Evolutionary conservation across 2,113 vertebrate species (phyloP), one percentile per base, ranked within the genome.

Genomic region (Salvator merianae): DNA sequence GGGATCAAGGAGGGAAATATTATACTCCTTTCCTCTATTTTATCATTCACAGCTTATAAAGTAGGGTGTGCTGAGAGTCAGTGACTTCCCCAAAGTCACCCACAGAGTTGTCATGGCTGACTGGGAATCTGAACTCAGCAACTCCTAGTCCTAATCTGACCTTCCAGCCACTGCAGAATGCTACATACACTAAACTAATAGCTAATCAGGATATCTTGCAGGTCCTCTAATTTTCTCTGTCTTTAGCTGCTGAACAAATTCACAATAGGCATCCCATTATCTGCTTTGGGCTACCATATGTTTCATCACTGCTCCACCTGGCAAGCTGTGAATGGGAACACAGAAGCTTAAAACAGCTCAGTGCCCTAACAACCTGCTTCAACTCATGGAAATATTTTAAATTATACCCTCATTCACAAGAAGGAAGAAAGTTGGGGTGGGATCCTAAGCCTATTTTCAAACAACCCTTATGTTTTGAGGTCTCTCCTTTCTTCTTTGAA

Each of bases 391-490:
- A 86, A 86, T 73, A 26, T 81, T 83, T 0, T 5, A 90, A 95
- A 95, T 94, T 84, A 95, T 70, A 94, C 91, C 81, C 94, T 85
- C 84, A 85, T 71, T 93, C 1, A 0, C 24, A 50, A 65, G 71
- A 70, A n/a, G 36, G 36, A 77, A 65, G 18, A 38, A 69, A 73
- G 69, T 79, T 79, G 53, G 59, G 32, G 43, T 81, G 86, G 93
- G 91, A 93, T 91, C 86, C 91, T 86, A 2, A 83, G 92, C 89
- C 81, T 88, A 47, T 73, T 87, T 92, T 88, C 88, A 88, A 90
- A 89, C 89, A 91, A 90, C 80, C 88, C 3, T 59, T 1, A 82
- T 84, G 63, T 80, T 73, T 63, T 63, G 40, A 72, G 20, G 32
- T 70, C 80, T 87, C 87, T 87, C 86, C 92, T 91, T 89, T 90